Evolutionary conservation across 2,113 vertebrate genomes (phyloP).

Genomic region (Apeltes quadracus): DNA sequence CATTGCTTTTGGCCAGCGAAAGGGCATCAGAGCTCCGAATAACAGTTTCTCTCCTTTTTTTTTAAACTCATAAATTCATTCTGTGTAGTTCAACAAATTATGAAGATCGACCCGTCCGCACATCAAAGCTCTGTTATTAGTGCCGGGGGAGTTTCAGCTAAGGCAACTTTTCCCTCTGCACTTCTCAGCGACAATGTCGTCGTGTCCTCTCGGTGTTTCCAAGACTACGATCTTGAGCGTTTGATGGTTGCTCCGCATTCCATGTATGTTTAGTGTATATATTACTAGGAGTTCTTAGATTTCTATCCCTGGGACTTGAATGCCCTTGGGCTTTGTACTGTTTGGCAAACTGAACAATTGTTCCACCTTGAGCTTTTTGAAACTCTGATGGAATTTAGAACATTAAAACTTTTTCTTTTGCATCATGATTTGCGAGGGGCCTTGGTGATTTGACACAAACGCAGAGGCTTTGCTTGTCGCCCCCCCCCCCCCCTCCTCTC

Average conservation of each 20-base stretch:
- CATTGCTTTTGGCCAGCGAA: slow-evolving; percentile 64
- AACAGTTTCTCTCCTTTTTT: slow-evolving; percentile 49
- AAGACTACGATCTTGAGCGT: slow-evolving; percentile 19
- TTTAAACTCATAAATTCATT: slow-evolving; percentile 53
- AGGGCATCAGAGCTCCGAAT: slow-evolving; percentile 66
- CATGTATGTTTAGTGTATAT: not conserved
- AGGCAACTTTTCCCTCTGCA: slow-evolving; percentile 53
- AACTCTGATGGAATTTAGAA: not conserved
- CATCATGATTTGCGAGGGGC: not conserved
- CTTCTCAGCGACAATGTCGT: slow-evolving; percentile 6
- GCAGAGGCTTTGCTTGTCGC: slow-evolving; percentile 19
- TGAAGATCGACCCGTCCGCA: slow-evolving; percentile 60
- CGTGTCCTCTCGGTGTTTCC: not conserved
- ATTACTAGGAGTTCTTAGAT: not conserved
- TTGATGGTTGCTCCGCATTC: not conserved
- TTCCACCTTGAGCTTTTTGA: not conserved
- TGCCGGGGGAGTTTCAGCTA: slow-evolving; percentile 44
- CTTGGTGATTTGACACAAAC: not conserved
- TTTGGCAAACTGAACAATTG: not conserved
- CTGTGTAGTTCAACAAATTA: slow-evolving; percentile 67
- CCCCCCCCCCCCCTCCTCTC: too few relatives aligned
- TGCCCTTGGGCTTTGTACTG: not conserved
- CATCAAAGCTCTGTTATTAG: slow-evolving; percentile 51
- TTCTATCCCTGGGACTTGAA: not conserved
- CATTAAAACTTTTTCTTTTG: not conserved